Percentiles rank a stretch among this genome's conserved stretches.
Conservation (phyloP, 2,113 vertebrate genomes). For the Archocentrus centrarchus region DNA sequence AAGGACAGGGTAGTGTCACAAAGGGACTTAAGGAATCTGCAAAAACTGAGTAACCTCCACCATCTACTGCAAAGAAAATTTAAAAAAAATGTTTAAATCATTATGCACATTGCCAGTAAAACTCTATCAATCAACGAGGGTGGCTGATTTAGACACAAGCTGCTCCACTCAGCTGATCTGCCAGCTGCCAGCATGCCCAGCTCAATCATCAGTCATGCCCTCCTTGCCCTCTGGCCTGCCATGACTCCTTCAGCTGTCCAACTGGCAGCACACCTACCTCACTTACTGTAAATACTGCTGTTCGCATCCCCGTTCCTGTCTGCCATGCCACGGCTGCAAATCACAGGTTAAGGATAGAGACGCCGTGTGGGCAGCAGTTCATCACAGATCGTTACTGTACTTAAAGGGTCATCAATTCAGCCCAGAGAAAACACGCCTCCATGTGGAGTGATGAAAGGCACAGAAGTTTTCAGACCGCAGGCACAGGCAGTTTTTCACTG, state of each 20-base stretch:
- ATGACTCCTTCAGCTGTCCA: slow-evolving; percentile 43
- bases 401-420: slow-evolving; percentile 42
- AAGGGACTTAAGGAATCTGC: neutral
- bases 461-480: slow-evolving; percentile 44
- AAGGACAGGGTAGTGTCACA: neutral
- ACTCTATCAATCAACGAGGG: slow-evolving; percentile 30
- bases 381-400: slow-evolving; percentile 43
- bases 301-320: neutral
- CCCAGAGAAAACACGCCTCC: slow-evolving; percentile 27
- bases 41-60: neutral
- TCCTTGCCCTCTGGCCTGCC: slow-evolving; percentile 36
- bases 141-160: slow-evolving; percentile 57
- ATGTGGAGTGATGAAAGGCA: slow-evolving; percentile 14
- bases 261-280: slow-evolving; percentile 45
- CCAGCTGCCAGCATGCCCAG: slow-evolving; percentile 40
- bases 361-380: neutral
- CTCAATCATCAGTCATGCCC: slow-evolving; percentile 60
- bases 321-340: slow-evolving; percentile 17
- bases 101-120: neutral
- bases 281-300: slow-evolving; percentile 37
- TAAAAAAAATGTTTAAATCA: slow-evolving; percentile 9
- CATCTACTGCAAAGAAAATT: neutral
- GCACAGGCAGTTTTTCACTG: slow-evolving; percentile 45
- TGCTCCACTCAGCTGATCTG: slow-evolving; percentile 42
- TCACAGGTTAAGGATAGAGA: slow-evolving; percentile 46